phyloP scores from a whole-genome alignment of 2,113 vertebrate species.

The Anas platyrhynchos region DNA sequence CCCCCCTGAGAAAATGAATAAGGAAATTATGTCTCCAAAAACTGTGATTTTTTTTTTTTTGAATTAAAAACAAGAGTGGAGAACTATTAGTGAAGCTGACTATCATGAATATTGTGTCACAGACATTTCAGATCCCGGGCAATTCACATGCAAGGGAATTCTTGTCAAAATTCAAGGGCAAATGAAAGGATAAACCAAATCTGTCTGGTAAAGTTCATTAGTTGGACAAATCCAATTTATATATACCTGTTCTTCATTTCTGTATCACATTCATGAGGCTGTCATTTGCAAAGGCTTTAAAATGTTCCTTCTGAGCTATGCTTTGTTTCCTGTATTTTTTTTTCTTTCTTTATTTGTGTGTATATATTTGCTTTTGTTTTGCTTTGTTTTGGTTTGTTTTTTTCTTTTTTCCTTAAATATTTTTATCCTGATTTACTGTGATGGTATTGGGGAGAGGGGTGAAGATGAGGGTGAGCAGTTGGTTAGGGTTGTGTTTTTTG shows the following conservation, averaged over 20 bases:
- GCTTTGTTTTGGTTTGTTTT: neutral
- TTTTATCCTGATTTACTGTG: neutral
- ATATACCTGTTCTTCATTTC: neutral
- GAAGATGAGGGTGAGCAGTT: too few relatives aligned
- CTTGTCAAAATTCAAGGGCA: slow-evolving; percentile 2
- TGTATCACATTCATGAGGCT: neutral
- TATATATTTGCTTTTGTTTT: neutral
- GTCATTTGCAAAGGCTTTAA: neutral
- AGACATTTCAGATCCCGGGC: neutral
- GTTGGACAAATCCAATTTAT: neutral
- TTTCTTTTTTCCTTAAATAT: neutral
- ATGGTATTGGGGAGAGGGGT: neutral
- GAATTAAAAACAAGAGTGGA: neutral
- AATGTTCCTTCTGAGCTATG: neutral
- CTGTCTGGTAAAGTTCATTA: neutral
- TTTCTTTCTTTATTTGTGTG: too few relatives aligned
- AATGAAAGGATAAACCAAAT: slow-evolving; percentile 2
- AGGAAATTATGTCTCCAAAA: slow-evolving; percentile 34
- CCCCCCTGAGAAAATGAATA: slow-evolving; percentile 22
- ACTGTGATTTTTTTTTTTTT: neutral
- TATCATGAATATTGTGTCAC: neutral
- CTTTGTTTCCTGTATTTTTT: neutral
- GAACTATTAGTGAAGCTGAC: neutral
- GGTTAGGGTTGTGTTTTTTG: neutral
- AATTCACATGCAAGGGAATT: slow-evolving; percentile 16